Percentiles rank a stretch among this genome's conserved stretches.
Evolutionary conservation across 2,888 invertebrate species (phyloP).

Genomic region (Disparrhopalites patrizii): DNA sequence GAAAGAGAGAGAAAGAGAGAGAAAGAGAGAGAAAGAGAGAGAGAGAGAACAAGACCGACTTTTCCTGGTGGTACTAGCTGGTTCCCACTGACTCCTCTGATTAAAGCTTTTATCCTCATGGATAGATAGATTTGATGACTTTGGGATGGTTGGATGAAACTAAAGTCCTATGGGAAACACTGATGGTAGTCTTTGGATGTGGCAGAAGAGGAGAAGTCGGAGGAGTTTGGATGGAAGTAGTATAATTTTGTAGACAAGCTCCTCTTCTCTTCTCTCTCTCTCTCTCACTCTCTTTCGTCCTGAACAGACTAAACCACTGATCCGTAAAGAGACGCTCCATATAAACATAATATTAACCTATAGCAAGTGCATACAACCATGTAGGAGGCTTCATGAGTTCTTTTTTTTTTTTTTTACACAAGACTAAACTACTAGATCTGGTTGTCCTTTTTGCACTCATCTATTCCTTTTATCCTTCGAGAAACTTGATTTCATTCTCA

Average conservation of each 20-base stretch:
- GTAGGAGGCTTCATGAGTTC: constrained; percentile 14
- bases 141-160: constrained; percentile 33
- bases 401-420: constrained; percentile 6
- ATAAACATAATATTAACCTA: constrained; percentile 21
- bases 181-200: constrained; percentile 17
- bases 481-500: constrained; percentile 39
- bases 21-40: background rate
- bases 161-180: constrained; percentile 35
- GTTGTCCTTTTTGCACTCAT: constrained; percentile 23
- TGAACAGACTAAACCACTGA: constrained; percentile 20
- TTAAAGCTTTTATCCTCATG: constrained; percentile 21
- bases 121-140: constrained; percentile 26
- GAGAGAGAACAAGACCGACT: constrained; percentile 4
- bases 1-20: background rate
- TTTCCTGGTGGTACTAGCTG: background rate
- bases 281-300: constrained; percentile 1
- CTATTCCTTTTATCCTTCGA: constrained; percentile 21
- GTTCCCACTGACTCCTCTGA: constrained; percentile 23
- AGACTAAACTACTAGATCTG: background rate
- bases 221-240: background rate
- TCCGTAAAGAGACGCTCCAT: constrained; percentile 31
- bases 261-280: background rate
- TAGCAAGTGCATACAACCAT: background rate
- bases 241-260: constrained; percentile 10
- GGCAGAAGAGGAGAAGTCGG: no score